Evolutionary conservation across 1,140 invertebrate species (phyloP), one percentile per base, ranked within the genome.

Genomic region (Drosophila mojavensis): DNA sequence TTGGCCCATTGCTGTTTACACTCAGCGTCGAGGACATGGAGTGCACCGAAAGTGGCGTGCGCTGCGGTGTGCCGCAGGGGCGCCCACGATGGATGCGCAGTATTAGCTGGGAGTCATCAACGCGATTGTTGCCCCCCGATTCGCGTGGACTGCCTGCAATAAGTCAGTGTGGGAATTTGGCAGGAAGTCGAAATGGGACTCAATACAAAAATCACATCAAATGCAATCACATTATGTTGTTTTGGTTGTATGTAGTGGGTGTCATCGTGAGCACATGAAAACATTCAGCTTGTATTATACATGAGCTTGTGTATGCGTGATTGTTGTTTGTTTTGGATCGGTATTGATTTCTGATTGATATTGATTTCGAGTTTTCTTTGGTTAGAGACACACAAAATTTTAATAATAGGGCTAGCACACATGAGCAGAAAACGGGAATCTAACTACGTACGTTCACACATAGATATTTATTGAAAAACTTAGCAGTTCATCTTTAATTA

Each of bases 81-180:
- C 91, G 79, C 4, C 97, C 97, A 6, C 98, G 94, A 92, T 99
- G 98, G 78, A 99, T 98, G 63, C 98, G 94, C 68, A 99, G 92
- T 0, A 98, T 98, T 33, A 99, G 93, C 45, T 97, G 95, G 91
- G 98, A 96, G 89, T 98, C 97, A 76, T 98, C 95, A 82, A 97
- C 96, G 48, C 96, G 93, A 91, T 94, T 95, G 26, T 94, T 95
- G 66, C 82, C 82, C 33, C 82, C 82, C 33, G 90, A 83, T 24
- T 92, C 91, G 11, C 85, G 83, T 48, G 86, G 79, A 56, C 88
- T 91, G 78, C 91, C 91, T 92, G 91, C 53, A 92, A 83, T 78
- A 71, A 89, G 79, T 86, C 73, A 75, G 67, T 81, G 58, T 75
- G 43, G 72, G 45, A 55, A 64, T 65, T 84, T 58, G 72, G 64